Evolutionary conservation across 2,888 invertebrate species (phyloP).

Genomic region (Acheta domesticus): DNA sequence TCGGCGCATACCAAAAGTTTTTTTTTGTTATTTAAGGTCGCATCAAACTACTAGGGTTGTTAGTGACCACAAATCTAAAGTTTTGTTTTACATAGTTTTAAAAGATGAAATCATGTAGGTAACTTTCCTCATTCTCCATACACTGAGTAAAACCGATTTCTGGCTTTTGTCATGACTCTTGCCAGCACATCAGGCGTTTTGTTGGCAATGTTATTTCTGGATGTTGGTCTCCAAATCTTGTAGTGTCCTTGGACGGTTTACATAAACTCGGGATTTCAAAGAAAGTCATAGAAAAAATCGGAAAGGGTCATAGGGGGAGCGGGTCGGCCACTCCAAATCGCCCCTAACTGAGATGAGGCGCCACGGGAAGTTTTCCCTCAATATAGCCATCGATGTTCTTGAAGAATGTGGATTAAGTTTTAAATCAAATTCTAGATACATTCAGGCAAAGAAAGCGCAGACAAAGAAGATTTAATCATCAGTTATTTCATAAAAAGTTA

Average conservation of each 20-base stretch:
- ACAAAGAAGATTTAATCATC: too few species aligned
- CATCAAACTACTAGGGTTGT: too few species aligned
- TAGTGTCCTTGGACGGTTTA: not conserved
- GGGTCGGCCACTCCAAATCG: too few species aligned
- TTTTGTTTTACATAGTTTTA: too few species aligned
- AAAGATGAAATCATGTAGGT: too few species aligned
- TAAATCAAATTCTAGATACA: too few species aligned
- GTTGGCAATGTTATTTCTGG: not conserved
- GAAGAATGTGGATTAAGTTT: not conserved
- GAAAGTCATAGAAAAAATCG: not conserved
- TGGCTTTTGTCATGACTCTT: not conserved
- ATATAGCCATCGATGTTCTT: not conserved
- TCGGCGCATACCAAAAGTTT: too few species aligned
- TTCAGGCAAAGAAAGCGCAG: too few species aligned
- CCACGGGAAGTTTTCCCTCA: not conserved
- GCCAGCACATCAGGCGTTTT: not conserved
- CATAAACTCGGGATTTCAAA: not conserved
- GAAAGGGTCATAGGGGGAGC: not conserved
- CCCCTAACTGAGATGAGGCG: not conserved
- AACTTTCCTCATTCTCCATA: not conserved
- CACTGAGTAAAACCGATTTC: not conserved
- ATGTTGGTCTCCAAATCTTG: too few species aligned
- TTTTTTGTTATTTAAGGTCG: too few species aligned
- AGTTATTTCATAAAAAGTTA: too few species aligned
- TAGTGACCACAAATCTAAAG: too few species aligned